These are phyloP conservation scores for Cherax quadricarinatus DNA, from an alignment of 1,140 invertebrate genomes.

Conservation along the genomic window DNA sequence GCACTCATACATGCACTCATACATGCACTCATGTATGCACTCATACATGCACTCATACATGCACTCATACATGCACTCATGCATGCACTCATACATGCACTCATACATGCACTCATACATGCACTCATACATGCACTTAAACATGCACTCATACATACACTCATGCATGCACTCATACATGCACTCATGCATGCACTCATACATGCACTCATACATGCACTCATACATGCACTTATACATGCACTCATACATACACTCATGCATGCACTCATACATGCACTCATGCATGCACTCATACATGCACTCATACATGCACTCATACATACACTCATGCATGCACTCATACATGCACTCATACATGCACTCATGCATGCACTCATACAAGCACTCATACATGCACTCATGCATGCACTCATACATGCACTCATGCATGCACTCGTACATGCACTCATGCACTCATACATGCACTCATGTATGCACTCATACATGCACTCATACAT, in stretches of 20 bases:
- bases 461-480: background rate
- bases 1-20: background rate
- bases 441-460: background rate
- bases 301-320: background rate
- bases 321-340: constrained; percentile 19
- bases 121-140: no score
- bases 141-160: no score
- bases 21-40: no score
- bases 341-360: background rate
- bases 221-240: no score
- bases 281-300: background rate
- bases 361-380: background rate
- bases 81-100: background rate
- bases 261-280: background rate
- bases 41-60: no score
- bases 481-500: background rate
- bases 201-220: background rate
- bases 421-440: background rate
- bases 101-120: background rate
- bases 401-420: background rate
- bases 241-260: no score
- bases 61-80: no score
- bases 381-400: background rate
- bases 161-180: background rate
- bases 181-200: background rate